phyloP scores from a whole-genome alignment of 1,140 invertebrate species.

The Agrilus planipennis region DNA sequence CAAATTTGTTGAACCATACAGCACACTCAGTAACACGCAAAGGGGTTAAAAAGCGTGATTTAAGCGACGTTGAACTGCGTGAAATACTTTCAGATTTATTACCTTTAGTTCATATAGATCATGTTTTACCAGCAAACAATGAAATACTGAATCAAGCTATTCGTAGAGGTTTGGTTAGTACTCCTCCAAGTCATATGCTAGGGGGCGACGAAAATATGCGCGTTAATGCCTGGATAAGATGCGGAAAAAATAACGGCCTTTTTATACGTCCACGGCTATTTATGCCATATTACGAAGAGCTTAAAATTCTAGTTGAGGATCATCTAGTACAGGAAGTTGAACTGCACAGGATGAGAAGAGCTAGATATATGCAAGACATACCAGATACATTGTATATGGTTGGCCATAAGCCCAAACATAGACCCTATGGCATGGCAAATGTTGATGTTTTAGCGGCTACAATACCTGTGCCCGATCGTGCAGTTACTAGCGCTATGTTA shows the following conservation, averaged over 20 bases:
- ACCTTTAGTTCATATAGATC: constrained; percentile 74
- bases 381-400: constrained; percentile 94
- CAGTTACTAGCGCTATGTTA: constrained; percentile 68
- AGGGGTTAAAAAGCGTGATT: constrained; percentile 70
- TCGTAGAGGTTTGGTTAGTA: constrained; percentile 71
- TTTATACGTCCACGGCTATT: constrained; percentile 80
- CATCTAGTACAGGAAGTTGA: constrained; percentile 70
- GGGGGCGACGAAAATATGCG: constrained; percentile 57
- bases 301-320: constrained; percentile 79
- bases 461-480: constrained; percentile 58
- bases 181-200: constrained; percentile 79
- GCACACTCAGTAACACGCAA: constrained; percentile 80
- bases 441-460: constrained; percentile 47
- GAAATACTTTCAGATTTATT: constrained; percentile 78
- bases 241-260: constrained; percentile 64
- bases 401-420: constrained; percentile 47
- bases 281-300: constrained; percentile 88
- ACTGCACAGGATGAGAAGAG: constrained; percentile 56
- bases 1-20: constrained; percentile 83
- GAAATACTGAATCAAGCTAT: constrained; percentile 68
- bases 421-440: constrained; percentile 44
- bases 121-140: constrained; percentile 75
- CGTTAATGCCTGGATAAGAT: constrained; percentile 78
- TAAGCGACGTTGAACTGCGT: constrained; percentile 76
- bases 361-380: constrained; percentile 61